Evolutionary conservation across 1,140 invertebrate genomes (phyloP), one percentile per base, ranked within the genome.

Genomic region (Adoxophyes honmai): DNA sequence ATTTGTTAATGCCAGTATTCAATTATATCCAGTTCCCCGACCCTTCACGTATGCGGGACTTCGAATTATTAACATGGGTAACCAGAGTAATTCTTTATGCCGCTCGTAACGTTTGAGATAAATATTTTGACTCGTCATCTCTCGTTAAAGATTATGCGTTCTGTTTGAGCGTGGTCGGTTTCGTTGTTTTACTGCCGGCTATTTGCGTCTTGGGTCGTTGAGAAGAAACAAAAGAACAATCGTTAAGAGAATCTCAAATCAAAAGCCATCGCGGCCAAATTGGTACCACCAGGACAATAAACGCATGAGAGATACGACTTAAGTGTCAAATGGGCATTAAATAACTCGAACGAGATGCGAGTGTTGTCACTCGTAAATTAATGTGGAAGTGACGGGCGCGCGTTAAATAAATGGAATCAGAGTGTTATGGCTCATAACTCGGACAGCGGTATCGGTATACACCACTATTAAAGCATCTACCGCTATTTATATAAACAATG

Each of bases 1-100:
- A 84, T 87, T 87, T 83, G 82, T 85, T 85, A 86, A 83, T 81
- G 78, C 76, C 80, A 80, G 77, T 75, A 78, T 86, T 88, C 82
- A 83, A 85, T 86, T 87, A 85, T 84, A 82, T 87, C 76, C 76
- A 74, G 74, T 81, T 84, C 76, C 74, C 73, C 81, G 76, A 81
- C 78, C 77, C 79, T 83, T 70, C 77, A 63, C 74, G 75, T 60
- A 81, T 73, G 73, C 77, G 71, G 72, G 72, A 66, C 70, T 74
- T 66, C 69, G 70, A 81, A 77, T 81, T 34, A 79, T 79, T 78
- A 79, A 79, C 66, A 48, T 57, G 54, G 57, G 66, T 61, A 61
- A 64, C 66, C 61, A 66, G 48, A 34, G 44, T 58, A 34, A 52
- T 52, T 34, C 34, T 52, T 52, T 34, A 35, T 34, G 51, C 34